Percentiles rank a stretch among this genome's conserved stretches.
phyloP scores from a whole-genome alignment of 2,113 vertebrate genomes.

The Nibea coibor region DNA sequence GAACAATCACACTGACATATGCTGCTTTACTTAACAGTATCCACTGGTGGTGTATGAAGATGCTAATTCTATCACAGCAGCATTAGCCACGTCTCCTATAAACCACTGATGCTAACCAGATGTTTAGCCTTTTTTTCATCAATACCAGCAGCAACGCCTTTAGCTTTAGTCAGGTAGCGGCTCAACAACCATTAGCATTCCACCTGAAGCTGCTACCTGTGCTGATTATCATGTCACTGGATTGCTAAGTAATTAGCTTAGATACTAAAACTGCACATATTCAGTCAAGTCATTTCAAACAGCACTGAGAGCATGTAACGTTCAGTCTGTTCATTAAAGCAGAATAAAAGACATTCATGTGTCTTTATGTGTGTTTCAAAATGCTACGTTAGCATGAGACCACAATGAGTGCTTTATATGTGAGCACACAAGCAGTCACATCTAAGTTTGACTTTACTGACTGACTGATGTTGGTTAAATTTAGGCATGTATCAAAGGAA shows the following conservation, averaged over 20 bases:
- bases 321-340: background rate
- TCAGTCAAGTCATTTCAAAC: background rate
- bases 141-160: background rate
- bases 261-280: background rate
- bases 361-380: background rate
- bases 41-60: background rate
- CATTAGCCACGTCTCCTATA: conserved; percentile 15
- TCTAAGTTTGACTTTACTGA: background rate
- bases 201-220: background rate
- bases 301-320: background rate
- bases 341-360: background rate
- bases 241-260: conserved; percentile 1
- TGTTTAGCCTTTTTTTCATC: background rate
- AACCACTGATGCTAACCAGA: conserved; percentile 51
- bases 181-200: background rate
- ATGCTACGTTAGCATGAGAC: background rate
- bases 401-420: background rate
- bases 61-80: conserved; percentile 30
- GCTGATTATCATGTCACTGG: background rate
- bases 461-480: background rate
- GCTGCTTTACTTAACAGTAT: conserved; percentile 12
- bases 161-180: background rate
- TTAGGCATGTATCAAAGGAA: background rate
- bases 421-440: background rate
- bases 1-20: conserved; percentile 29